Conservation (phyloP, 2,797 vertebrate genomes). For the Neoniphon sammara region DNA sequence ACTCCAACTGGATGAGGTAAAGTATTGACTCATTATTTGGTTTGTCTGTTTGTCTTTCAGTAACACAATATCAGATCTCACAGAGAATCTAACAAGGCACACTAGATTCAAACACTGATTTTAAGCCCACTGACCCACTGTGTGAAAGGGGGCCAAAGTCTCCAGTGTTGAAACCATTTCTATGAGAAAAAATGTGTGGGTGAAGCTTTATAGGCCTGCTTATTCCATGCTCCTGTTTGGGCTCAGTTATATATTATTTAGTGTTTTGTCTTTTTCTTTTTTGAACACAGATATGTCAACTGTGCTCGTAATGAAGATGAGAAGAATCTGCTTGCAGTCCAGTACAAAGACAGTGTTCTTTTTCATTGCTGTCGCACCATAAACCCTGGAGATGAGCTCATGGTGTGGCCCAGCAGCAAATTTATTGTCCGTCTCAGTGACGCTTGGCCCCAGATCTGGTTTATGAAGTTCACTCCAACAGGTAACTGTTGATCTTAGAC, state of each 20-base stretch:
- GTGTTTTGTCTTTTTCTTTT: not conserved
- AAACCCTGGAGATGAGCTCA: conserved; percentile 89
- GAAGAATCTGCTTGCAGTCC: conserved; percentile 93
- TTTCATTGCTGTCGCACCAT: conserved; percentile 92
- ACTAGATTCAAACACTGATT: too few relatives aligned
- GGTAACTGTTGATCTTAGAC: conserved; percentile 56
- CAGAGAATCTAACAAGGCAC: too few relatives aligned
- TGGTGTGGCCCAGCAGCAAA: conserved; percentile 93
- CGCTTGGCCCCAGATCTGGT: conserved; percentile 78
- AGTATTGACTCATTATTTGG: not conserved
- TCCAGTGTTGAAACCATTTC: too few relatives aligned
- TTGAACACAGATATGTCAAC: conserved; percentile 89
- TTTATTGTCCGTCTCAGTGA: conserved; percentile 76
- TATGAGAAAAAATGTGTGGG: too few relatives aligned
- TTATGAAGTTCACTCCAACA: conserved; percentile 68
- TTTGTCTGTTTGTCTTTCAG: not conserved
- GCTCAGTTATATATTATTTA: too few relatives aligned
- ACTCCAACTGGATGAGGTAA: conserved; percentile 91
- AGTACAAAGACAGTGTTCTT: conserved; percentile 92
- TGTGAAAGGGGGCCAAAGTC: too few relatives aligned
- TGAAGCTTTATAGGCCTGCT: too few relatives aligned
- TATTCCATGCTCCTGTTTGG: not conserved
- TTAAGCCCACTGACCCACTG: too few relatives aligned
- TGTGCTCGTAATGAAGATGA: conserved; percentile 90
- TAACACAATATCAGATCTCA: too few relatives aligned